Conservation (phyloP, 2,113 vertebrate species). For the Myiopsitta monachus region DNA sequence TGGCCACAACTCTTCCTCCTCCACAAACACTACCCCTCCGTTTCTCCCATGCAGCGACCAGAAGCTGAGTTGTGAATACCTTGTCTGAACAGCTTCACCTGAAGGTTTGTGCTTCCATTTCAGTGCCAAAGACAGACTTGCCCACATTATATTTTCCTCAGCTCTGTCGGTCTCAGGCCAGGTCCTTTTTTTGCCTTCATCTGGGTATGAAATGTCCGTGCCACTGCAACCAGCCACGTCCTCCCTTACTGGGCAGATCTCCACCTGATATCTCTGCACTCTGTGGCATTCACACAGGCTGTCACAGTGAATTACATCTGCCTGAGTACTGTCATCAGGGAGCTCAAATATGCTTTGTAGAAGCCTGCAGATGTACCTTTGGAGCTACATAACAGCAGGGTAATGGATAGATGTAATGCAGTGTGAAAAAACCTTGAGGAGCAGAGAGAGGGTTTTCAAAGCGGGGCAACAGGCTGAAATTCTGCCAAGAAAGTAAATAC, state of each 20-base stretch:
- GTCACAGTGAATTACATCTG: accelerated
- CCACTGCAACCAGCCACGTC: background rate
- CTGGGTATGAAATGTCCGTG: background rate
- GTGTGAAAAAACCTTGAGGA: background rate
- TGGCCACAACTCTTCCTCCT: background rate
- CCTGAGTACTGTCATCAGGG: accelerated
- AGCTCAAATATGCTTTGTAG: background rate
- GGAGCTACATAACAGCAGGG: background rate
- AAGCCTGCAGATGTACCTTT: background rate
- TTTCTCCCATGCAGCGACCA: accelerated
- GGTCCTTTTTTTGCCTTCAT: background rate
- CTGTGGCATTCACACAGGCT: background rate
- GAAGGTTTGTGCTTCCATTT: background rate
- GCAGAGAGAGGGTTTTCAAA: background rate
- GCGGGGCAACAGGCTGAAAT: background rate
- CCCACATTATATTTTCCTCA: background rate
- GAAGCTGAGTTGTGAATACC: background rate
- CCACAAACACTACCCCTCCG: background rate
- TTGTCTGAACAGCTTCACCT: background rate
- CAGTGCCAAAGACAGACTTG: background rate
- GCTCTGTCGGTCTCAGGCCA: background rate
- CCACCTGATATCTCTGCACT: background rate
- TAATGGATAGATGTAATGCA: background rate
- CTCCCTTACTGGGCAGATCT: accelerated
- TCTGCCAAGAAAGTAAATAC: background rate